Evolutionary conservation across 2,797 vertebrate species (phyloP), one percentile per base, ranked within the genome.

Genomic region (Falco columbarius): DNA sequence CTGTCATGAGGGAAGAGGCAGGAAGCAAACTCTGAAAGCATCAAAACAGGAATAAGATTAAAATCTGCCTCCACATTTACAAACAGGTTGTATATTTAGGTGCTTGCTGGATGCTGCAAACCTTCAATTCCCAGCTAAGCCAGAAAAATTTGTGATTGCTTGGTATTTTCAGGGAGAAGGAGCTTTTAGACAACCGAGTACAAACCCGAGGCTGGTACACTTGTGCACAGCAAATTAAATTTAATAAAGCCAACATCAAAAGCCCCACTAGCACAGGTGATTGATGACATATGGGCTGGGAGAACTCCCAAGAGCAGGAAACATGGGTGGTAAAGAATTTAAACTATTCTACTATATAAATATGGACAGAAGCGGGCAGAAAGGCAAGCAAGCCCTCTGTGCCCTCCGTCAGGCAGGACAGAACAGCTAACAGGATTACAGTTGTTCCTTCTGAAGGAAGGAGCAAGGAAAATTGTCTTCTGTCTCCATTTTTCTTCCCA

Each of bases 201-300:
- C 22, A 80, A 93, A 87, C 51, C 10, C 5, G 10, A 63, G 11
- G 46, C 27, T 7, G 8, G 51, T 62, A 55, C 17, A 12, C 32
- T 42, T n/a, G 6, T 10, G 16, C 21, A 86, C 20, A 55, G 10
- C 40, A 59, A 80, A 74, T 42, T 73, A 62, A 72, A 68, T 68
- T 61, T 81, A 93, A 87, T 66, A 76, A 95, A 80, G 23, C 27
- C 68, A 86, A 59, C 47, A 95, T 70, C 63, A 73, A 51, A 91
- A 82, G 59, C 47, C 49, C 23, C 40, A 63, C 29, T 36, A 79
- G 71, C 55, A 47, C 36, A 67, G 56, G 36, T 74, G 72, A 86
- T 34, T 21, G 2, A 56, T 82, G n/a, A 52, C 40, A n/a, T 38
- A 40, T 3, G 6, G 55, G 30, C 55, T 93, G 66, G 26, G 26